Evolutionary conservation across 2,888 invertebrate species (phyloP).

Genomic region (Coenonympha arcania): DNA sequence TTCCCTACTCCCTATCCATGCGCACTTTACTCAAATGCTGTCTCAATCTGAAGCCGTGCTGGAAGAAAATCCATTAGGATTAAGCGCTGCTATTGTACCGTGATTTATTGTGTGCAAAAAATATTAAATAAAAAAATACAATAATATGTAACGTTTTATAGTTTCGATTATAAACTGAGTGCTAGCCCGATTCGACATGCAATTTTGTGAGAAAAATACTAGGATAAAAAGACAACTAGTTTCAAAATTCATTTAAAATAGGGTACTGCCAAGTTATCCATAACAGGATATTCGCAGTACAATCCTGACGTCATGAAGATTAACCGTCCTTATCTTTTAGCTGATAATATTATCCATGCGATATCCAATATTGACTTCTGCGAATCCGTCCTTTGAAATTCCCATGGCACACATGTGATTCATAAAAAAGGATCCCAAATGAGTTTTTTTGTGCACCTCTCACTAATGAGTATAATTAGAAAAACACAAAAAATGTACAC

Average conservation of each 20-base stretch:
- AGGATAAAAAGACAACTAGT: too few relatives aligned
- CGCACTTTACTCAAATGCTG: too few relatives aligned
- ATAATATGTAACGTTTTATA: too few relatives aligned
- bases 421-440: conserved; percentile 17
- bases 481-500: neutral
- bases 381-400: conserved; percentile 12
- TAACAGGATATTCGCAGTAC: conserved; percentile 34
- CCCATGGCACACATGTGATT: conserved; percentile 19
- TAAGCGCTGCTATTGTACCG: too few relatives aligned
- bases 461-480: conserved; percentile 21
- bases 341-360: conserved; percentile 37
- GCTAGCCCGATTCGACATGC: too few relatives aligned
- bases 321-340: conserved; percentile 52
- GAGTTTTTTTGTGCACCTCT: conserved; percentile 19
- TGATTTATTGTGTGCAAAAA: too few relatives aligned
- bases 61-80: too few relatives aligned
- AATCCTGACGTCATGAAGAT: conserved; percentile 46
- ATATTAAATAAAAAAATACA: too few relatives aligned
- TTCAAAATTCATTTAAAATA: neutral
- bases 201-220: too few relatives aligned
- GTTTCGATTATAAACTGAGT: too few relatives aligned
- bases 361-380: conserved; percentile 15
- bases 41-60: too few relatives aligned
- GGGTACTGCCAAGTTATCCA: neutral
- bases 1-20: too few relatives aligned